These are phyloP conservation scores for Fistularia commersonii DNA, from an alignment of 2,797 vertebrate species.

Conservation along the genomic window DNA sequence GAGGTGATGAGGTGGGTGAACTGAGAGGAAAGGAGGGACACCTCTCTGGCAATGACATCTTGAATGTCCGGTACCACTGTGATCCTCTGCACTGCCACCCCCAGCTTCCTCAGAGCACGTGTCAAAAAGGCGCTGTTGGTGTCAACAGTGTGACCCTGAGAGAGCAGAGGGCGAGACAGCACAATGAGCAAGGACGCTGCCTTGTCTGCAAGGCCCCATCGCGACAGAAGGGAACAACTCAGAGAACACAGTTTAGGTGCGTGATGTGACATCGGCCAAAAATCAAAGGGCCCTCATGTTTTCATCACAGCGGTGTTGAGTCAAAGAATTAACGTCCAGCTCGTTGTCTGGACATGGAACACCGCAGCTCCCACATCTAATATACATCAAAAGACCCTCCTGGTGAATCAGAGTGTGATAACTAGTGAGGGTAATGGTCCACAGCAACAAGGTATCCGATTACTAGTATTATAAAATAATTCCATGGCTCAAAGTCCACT, in stretches of 20 bases:
- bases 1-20: conserved; percentile 90
- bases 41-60: conserved; percentile 83
- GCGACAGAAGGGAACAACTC: conserved; percentile 20
- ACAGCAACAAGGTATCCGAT: neutral
- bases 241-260: conserved; percentile 1
- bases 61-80: conserved; percentile 86
- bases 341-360: conserved; percentile 19
- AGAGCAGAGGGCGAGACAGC: neutral
- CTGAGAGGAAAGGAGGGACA: conserved; percentile 76
- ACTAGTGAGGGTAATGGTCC: neutral
- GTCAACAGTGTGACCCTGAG: conserved; percentile 90
- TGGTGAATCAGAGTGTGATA: conserved; percentile 13
- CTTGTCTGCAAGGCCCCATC: conserved; percentile 7
- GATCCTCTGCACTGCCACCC: conserved; percentile 83
- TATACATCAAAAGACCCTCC: conserved; percentile 20
- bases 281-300: conserved; percentile 45
- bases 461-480: too few species aligned
- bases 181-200: neutral
- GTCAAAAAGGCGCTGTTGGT: conserved; percentile 92
- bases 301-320: conserved; percentile 34
- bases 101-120: conserved; percentile 81
- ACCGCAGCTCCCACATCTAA: conserved; percentile 26
- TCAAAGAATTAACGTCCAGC: conserved; percentile 16
- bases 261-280: conserved; percentile 22
- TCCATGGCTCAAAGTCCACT: too few species aligned